These are phyloP conservation scores for Ophion slaviceki DNA, from an alignment of 2,888 invertebrate genomes.

Conservation along the genomic window DNA sequence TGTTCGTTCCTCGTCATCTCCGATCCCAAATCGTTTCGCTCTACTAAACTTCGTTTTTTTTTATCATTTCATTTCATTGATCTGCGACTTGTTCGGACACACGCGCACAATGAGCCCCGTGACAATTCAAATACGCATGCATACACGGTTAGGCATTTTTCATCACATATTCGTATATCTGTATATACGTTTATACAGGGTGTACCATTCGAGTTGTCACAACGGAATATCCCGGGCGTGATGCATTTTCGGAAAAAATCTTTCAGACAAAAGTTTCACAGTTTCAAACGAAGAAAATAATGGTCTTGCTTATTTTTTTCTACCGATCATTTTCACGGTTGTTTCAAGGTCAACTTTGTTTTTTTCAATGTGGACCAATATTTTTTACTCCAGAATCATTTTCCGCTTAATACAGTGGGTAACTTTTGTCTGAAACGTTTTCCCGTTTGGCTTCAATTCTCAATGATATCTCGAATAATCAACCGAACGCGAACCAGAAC, in stretches of 20 bases:
- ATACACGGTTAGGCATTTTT: conserved; percentile 55
- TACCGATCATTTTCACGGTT: background rate
- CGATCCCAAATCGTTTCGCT: background rate
- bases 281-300: background rate
- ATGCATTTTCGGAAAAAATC: background rate
- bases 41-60: conserved; percentile 5
- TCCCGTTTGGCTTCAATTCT: background rate
- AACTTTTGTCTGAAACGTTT: background rate
- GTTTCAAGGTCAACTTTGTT: background rate
- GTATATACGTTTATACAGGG: background rate
- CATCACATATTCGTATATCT: background rate
- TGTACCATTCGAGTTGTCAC: too few relatives aligned
- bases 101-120: background rate
- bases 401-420: background rate
- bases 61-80: conserved; percentile 18
- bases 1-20: conserved; percentile 4
- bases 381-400: background rate
- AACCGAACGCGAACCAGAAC: too few relatives aligned
- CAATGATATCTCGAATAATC: background rate
- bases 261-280: background rate
- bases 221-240: too few relatives aligned
- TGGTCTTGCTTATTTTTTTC: background rate
- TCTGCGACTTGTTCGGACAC: background rate
- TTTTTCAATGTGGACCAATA: background rate
- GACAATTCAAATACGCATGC: background rate